phyloP scores from a whole-genome alignment of 1,140 invertebrate genomes.

The Bombus haemorrhoidalis region DNA sequence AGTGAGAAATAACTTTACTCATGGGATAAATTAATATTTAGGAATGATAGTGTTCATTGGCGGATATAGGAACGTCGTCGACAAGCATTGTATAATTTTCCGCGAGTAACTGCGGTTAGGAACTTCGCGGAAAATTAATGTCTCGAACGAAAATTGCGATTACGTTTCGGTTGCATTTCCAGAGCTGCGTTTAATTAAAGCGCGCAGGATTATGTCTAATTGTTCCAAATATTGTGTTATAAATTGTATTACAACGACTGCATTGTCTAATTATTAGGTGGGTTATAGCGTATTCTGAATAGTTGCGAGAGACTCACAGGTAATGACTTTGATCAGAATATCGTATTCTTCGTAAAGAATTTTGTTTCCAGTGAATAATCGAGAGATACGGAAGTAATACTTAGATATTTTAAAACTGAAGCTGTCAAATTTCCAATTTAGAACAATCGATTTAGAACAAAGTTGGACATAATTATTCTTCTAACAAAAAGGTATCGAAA shows the following conservation, averaged over 20 bases:
- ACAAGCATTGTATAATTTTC: neutral
- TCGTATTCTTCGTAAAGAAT: neutral
- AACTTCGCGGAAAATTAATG: neutral
- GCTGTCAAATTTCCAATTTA: neutral
- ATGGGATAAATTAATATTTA: neutral
- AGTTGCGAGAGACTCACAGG: neutral
- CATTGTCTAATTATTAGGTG: constrained; percentile 2
- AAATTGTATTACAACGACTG: neutral
- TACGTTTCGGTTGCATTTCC: neutral
- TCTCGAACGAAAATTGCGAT: constrained; percentile 10
- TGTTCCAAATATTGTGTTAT: constrained; percentile 4
- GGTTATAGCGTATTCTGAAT: neutral
- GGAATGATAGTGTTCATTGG: neutral
- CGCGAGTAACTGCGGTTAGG: neutral
- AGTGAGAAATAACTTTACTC: neutral
- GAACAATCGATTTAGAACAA: too few species aligned
- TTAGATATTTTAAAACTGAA: neutral
- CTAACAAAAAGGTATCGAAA: neutral
- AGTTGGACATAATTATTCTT: too few species aligned
- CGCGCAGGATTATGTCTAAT: constrained; percentile 1
- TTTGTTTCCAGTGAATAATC: neutral
- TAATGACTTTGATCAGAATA: neutral
- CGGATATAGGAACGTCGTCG: neutral
- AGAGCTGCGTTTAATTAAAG: constrained; percentile 11
- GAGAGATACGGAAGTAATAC: neutral